phyloP scores from a whole-genome alignment of 2,888 invertebrate species.

The Cartodere bifasciata region DNA sequence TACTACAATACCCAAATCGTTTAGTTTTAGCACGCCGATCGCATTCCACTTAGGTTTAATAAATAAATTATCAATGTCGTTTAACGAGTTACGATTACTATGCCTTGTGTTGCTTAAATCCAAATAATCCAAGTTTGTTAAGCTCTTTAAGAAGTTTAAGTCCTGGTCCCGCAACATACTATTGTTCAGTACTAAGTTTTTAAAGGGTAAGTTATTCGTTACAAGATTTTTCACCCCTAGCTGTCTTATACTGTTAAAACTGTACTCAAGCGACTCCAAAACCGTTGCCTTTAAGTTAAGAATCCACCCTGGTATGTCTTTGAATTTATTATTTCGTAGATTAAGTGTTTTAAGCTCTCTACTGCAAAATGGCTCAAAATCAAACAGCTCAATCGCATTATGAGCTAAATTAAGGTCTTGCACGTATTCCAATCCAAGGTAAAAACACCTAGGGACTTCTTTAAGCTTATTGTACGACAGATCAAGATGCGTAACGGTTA shows the following conservation, averaged over 20 bases:
- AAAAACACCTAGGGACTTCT: slow-evolving; percentile 19
- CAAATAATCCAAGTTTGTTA: slow-evolving; percentile 16
- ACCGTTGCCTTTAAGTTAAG: slow-evolving; percentile 16
- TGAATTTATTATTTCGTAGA: slow-evolving; percentile 17
- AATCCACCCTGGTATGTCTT: slow-evolving; percentile 20
- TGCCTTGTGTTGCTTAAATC: slow-evolving; percentile 20
- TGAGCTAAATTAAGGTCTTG: slow-evolving; percentile 18
- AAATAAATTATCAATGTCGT: slow-evolving; percentile 18
- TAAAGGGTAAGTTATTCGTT: slow-evolving; percentile 10
- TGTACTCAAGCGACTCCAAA: slow-evolving; percentile 19
- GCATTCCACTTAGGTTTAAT: slow-evolving; percentile 18
- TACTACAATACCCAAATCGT: slow-evolving; percentile 16
- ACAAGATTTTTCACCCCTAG: slow-evolving; percentile 12
- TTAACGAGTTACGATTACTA: slow-evolving; percentile 14
- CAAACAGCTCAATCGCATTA: slow-evolving; percentile 17
- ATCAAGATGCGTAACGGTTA: too few species aligned
- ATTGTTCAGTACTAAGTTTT: slow-evolving; percentile 17
- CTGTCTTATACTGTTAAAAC: slow-evolving; percentile 17
- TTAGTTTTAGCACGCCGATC: slow-evolving; percentile 16
- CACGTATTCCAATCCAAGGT: slow-evolving; percentile 15
- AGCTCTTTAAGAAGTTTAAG: slow-evolving; percentile 17
- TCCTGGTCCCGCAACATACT: slow-evolving; percentile 17
- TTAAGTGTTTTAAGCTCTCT: slow-evolving; percentile 15
- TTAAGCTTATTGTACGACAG: slow-evolving; percentile 18
- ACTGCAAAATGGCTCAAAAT: slow-evolving; percentile 19